Conservation (phyloP, 1,140 invertebrate genomes). For the Megalopta genalis region DNA sequence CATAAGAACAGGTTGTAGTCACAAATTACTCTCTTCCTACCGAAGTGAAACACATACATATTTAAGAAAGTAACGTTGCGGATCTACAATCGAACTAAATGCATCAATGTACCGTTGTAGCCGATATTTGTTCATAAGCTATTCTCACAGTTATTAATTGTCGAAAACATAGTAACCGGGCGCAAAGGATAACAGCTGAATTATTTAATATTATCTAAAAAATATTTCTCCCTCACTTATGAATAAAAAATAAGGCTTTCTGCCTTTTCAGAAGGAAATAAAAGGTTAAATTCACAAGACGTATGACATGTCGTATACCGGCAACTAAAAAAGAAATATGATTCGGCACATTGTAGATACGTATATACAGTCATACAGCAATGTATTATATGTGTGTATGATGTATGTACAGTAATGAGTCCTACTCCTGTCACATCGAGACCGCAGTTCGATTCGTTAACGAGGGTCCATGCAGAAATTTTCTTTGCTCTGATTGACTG, state of each 20-base stretch:
- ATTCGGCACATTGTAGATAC: not conserved
- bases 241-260: not conserved
- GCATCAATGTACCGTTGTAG: slow-evolving; percentile 17
- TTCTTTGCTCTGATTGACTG: too few species aligned
- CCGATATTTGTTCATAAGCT: not conserved
- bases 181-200: not conserved
- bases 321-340: not conserved
- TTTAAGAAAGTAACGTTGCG: not conserved
- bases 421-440: too few species aligned
- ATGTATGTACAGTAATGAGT: too few species aligned
- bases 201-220: not conserved
- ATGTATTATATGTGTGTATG: too few species aligned
- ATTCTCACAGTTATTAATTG: slow-evolving; percentile 3
- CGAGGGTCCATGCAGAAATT: too few species aligned
- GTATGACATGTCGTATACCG: not conserved
- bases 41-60: not conserved
- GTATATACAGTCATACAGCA: not conserved
- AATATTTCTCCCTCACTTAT: not conserved
- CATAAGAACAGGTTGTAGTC: not conserved
- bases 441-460: too few species aligned
- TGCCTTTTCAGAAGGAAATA: not conserved
- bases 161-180: not conserved
- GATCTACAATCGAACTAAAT: not conserved
- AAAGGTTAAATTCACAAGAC: not conserved
- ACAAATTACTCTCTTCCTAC: not conserved